Evolutionary conservation across 2,113 vertebrate genomes (phyloP).

Genomic region (Machaerirhynchus nigripectus): DNA sequence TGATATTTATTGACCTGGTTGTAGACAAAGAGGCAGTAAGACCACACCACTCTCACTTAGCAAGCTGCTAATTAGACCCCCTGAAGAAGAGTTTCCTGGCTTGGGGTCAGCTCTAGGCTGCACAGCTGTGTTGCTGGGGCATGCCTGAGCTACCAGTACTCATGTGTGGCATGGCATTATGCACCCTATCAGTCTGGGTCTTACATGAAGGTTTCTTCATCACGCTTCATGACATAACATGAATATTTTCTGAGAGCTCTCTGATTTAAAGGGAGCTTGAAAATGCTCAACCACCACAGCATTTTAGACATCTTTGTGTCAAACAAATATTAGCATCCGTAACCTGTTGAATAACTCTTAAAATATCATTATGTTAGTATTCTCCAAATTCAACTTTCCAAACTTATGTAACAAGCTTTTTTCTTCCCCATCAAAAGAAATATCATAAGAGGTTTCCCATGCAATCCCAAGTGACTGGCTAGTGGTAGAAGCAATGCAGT

Average conservation of each 20-base stretch:
- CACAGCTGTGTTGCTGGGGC: neutral
- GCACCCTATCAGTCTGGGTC: neutral
- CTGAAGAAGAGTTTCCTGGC: neutral
- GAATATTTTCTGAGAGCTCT: neutral
- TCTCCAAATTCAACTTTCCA: neutral
- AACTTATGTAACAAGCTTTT: neutral
- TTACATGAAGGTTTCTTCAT: neutral
- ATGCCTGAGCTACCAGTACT: neutral
- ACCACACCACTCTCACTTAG: neutral
- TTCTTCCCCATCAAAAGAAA: neutral
- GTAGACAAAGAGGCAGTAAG: neutral
- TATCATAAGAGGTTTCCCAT: neutral
- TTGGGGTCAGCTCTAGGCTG: neutral
- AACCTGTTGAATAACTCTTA: neutral
- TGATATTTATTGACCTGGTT: neutral
- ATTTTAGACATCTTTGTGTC: neutral
- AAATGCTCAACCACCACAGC: neutral
- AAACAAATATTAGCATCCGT: neutral
- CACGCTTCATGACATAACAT: neutral
- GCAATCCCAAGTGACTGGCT: neutral
- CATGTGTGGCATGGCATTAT: neutral
- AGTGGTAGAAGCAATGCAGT: neutral
- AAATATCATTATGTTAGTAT: neutral
- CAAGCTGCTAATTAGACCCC: neutral
- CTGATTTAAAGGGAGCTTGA: neutral